Evolutionary conservation across 2,888 invertebrate genomes (phyloP), one percentile per base, ranked within the genome.

Genomic region (Limnephilus lunatus): DNA sequence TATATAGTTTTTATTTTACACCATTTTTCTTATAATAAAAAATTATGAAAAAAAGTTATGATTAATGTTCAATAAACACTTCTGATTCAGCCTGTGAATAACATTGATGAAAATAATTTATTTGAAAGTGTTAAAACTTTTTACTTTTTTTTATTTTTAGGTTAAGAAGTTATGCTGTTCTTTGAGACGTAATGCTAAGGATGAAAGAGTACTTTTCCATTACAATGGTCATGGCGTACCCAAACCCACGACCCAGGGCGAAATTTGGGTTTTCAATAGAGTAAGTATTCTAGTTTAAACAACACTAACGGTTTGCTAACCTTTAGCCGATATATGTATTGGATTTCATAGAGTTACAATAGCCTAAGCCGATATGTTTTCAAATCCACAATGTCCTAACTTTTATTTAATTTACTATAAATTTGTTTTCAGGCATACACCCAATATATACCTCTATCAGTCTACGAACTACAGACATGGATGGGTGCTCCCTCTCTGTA

Each of bases 171-270:
- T 99, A 35, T 99, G 99, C 95, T 98, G 98, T 48, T 99, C 99
- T 0, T 96, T 99, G 94, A 96, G 99, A 19, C 97, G 99, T 94
- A 99, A 99, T 95, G 99, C 99, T 7, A 99, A 99, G 95, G 99
- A 99, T 94, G 99, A 99, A 95, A 97, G 99, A 93, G 99, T 99
- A 81, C 96, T 99, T 91, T 99, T 99, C 96, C 99, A 99, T 95
- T 99, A 99, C 95, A 99, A 99, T 95, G 99, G 99, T 0, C 99
- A 99, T 95, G 99, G 99, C 30, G 99, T 99, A 92, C 99, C 99
- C 83, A 98, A 98, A 95, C 99, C 99, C 68, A 99, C 99, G 15
- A 97, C 97, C 31, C 99, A 99, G 96, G 99, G 99, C 14, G 99
- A 99, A 96, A 99, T 99, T 94, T 99, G 99, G 99, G 99, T 99